These are phyloP conservation scores for Watsonalla cultraria DNA, from an alignment of 2,888 invertebrate species.

Conservation along the genomic window DNA sequence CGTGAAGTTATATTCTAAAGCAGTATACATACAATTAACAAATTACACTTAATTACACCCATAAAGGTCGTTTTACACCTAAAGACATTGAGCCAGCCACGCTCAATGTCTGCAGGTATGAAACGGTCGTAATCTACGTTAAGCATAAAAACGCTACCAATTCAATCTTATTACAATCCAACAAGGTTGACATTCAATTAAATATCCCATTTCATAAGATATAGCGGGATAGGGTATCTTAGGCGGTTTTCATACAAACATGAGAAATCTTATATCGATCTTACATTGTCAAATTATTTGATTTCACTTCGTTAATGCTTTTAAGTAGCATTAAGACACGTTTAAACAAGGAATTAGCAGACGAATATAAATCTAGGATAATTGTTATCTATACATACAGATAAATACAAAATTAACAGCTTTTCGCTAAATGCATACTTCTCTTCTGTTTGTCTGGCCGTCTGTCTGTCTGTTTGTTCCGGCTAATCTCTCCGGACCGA, in stretches of 20 bases:
- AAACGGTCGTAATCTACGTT: not conserved
- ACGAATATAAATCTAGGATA: no score
- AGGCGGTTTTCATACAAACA: slow-evolving; percentile 42
- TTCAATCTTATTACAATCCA: slow-evolving; percentile 11
- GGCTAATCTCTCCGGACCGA: no score
- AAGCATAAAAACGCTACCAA: slow-evolving; percentile 19
- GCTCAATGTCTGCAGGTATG: no score
- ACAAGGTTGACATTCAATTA: slow-evolving; percentile 23
- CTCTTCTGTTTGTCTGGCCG: no score
- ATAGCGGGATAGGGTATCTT: slow-evolving; percentile 16
- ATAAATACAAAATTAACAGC: no score
- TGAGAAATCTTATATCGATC: slow-evolving; percentile 31
- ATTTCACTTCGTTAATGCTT: slow-evolving; percentile 23
- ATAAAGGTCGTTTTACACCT: not conserved
- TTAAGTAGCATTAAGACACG: not conserved
- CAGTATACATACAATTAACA: not conserved
- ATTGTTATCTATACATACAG: no score
- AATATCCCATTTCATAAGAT: slow-evolving; percentile 7
- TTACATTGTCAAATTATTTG: slow-evolving; percentile 23
- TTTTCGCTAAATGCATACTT: no score
- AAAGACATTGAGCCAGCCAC: no score
- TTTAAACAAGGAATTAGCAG: no score
- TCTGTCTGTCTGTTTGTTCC: no score
- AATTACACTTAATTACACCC: not conserved
- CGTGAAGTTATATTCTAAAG: not conserved